These are phyloP conservation scores for Clitarchus hookeri DNA, from an alignment of 2,888 invertebrate genomes.

Conservation along the genomic window DNA sequence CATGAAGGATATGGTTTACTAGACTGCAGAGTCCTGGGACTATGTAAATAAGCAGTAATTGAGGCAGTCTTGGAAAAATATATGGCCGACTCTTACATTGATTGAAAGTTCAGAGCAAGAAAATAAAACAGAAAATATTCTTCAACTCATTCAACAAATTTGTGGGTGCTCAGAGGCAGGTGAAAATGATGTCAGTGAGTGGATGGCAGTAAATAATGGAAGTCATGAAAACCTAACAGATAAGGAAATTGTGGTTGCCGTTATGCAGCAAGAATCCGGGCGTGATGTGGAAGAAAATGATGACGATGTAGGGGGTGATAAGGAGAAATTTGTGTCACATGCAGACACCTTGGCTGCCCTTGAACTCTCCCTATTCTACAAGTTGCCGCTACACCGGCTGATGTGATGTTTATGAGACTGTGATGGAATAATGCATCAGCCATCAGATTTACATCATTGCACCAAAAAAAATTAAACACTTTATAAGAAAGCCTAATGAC, in stretches of 20 bases:
- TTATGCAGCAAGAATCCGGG: background rate
- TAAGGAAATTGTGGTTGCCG: background rate
- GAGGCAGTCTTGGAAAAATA: background rate
- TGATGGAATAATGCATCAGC: slow-evolving; percentile 22
- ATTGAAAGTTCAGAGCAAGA: slow-evolving; percentile 16
- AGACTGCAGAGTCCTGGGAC: background rate
- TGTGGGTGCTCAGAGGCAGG: background rate
- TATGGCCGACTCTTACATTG: background rate
- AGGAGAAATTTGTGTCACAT: background rate
- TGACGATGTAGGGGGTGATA: background rate
- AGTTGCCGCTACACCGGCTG: background rate
- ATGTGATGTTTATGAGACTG: too few species aligned
- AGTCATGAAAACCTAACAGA: background rate
- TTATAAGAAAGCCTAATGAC: background rate
- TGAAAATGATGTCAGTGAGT: too few species aligned
- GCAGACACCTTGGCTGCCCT: background rate
- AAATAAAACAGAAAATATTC: background rate
- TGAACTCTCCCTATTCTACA: background rate
- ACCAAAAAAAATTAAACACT: background rate
- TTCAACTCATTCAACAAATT: slow-evolving; percentile 22
- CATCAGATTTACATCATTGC: background rate
- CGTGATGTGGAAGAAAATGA: background rate
- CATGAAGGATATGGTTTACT: background rate
- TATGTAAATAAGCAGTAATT: background rate
- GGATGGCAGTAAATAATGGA: background rate